Conservation (phyloP, 2,113 vertebrate species). For the Lonchura striata region DNA sequence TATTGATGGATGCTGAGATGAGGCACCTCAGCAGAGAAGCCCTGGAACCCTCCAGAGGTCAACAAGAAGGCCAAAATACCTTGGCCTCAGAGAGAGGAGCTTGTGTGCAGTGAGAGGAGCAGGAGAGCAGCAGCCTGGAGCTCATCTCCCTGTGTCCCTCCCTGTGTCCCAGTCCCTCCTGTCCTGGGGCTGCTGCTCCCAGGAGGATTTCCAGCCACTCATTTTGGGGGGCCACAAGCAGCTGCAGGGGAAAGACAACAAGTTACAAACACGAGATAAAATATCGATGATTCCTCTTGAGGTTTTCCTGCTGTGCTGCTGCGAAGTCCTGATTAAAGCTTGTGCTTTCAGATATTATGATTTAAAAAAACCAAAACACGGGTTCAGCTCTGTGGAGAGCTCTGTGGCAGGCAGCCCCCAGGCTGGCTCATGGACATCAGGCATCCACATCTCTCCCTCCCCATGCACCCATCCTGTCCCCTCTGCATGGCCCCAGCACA, state of each 20-base stretch:
- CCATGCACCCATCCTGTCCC: neutral
- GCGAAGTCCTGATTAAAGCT: neutral
- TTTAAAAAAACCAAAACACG: neutral
- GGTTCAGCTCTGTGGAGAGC: neutral
- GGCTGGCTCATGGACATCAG: neutral
- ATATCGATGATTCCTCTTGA: neutral
- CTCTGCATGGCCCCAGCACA: neutral
- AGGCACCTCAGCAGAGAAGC: neutral
- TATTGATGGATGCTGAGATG: neutral
- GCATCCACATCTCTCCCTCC: neutral
- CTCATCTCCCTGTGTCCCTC: neutral
- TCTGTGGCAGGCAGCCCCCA: neutral
- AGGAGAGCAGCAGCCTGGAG: neutral
- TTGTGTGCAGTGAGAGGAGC: neutral
- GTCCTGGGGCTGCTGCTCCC: neutral
- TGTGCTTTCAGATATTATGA: neutral
- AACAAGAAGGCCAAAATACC: neutral
- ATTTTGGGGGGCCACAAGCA: neutral
- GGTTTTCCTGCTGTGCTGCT: slow-evolving; percentile 40
- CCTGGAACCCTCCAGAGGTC: neutral
- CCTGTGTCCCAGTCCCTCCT: neutral
- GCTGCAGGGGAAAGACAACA: neutral
- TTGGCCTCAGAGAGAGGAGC: neutral
- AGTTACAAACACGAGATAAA: neutral
- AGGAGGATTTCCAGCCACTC: neutral